Evolutionary conservation across 2,888 invertebrate species (phyloP), one percentile per base, ranked within the genome.

Genomic region (Caenorhabditis afra): DNA sequence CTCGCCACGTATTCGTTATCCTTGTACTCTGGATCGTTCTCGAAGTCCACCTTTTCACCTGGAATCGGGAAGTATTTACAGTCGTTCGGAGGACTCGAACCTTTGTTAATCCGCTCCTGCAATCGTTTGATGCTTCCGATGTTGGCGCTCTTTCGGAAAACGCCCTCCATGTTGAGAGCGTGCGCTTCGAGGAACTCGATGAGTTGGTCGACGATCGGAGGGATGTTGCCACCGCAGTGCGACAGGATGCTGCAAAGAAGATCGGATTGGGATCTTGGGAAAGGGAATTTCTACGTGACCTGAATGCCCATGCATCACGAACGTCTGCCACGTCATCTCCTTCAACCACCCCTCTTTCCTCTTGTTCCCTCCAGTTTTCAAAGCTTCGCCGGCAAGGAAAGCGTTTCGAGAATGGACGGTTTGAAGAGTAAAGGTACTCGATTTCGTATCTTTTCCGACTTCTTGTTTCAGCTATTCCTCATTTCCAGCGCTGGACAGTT

Each of bases 131-230:
- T 94, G 84, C 94, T 93, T 0, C 93, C 91, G 77, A 94, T 94
- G 90, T 94, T 95, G 0, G 96, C 95, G 0, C 96, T 96, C 85
- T 98, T 93, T 85, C 99, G 93, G 91, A 99, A 99, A 88, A 99
- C 93, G 2, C 99, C 99, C 91, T 98, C 97, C 0, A 96, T 95
- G 16, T 87, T 79, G 58, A 90, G 65, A 8, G 86, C 88, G 62
- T 90, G 75, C 5, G 79, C 71, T 55, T 85, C 85, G 12, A 99
- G 93, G 90, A 94, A 97, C 90, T 95, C 95, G 53, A 98, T 94
- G 90, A 97, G 96, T 87, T 95, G 94, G 85, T 94, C 93, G 37
- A 99, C 95, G 66, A 98, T 94, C 0, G 96, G 96, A 57, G 99
- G 97, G 90, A 99, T 95, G 86, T 93, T 93, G 22, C 94, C 94